phyloP scores from a whole-genome alignment of 1,140 invertebrate species.

The Pachyrhynchus sulphureomaculatus region DNA sequence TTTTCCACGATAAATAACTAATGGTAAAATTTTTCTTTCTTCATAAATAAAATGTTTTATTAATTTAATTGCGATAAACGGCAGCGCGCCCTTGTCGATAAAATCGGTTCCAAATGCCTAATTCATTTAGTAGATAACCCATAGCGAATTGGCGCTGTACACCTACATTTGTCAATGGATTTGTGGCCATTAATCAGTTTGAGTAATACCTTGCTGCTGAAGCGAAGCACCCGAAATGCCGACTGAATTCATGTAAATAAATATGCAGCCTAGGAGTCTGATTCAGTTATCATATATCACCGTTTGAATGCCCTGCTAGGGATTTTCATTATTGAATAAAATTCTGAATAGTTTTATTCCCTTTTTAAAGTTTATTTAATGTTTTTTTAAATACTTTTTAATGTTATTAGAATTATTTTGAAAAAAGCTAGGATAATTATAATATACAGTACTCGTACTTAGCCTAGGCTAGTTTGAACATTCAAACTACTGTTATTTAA shows the following conservation, averaged over 20 bases:
- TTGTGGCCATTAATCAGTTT: slow-evolving; percentile 32
- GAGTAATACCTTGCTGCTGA: slow-evolving; percentile 31
- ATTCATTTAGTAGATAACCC: slow-evolving; percentile 35
- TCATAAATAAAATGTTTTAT: slow-evolving; percentile 21
- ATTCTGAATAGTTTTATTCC: no score
- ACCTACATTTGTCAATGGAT: slow-evolving; percentile 35
- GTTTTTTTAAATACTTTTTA: no score
- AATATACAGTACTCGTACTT: no score
- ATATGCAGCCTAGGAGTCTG: slow-evolving; percentile 12
- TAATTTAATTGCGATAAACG: slow-evolving; percentile 22
- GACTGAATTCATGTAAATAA: slow-evolving; percentile 28
- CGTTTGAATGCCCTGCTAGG: no score
- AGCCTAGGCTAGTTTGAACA: no score
- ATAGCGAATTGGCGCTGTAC: slow-evolving; percentile 32
- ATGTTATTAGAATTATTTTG: no score
- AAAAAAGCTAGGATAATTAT: no score
- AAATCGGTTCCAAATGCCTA: slow-evolving; percentile 32
- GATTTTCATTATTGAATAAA: no score
- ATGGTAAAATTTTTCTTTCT: no score
- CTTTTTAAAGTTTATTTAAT: no score
- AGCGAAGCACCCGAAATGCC: slow-evolving; percentile 9
- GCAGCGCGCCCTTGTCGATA: slow-evolving; percentile 17
- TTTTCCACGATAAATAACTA: no score
- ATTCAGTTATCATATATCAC: slow-evolving; percentile 17
- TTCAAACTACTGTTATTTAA: no score